These are phyloP conservation scores for Mola mola DNA, from an alignment of 2,113 vertebrate genomes.

Conservation along the genomic window DNA sequence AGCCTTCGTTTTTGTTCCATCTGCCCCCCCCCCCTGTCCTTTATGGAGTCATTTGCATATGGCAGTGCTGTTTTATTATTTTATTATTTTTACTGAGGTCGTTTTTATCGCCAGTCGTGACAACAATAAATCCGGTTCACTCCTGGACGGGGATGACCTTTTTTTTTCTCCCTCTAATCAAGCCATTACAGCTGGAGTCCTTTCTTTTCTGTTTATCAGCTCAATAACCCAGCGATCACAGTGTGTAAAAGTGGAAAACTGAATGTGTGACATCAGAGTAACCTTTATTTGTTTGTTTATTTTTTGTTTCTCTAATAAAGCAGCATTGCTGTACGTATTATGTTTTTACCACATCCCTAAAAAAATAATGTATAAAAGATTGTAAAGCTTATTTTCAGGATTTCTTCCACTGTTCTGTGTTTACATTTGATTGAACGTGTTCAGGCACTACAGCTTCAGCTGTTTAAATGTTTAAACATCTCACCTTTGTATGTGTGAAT, in stretches of 20 bases:
- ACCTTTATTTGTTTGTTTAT: too few relatives aligned
- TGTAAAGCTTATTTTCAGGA: too few relatives aligned
- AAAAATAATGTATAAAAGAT: too few relatives aligned
- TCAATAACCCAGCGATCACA: conserved; percentile 6
- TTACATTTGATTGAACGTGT: too few relatives aligned
- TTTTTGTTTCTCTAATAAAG: too few relatives aligned
- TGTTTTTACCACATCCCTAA: too few relatives aligned
- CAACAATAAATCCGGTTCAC: conserved; percentile 77
- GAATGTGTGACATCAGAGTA: too few relatives aligned
- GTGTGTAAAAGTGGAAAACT: background rate
- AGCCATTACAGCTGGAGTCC: conserved; percentile 57
- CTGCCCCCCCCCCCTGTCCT: conserved; percentile 49
- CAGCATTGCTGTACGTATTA: too few relatives aligned
- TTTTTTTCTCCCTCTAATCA: conserved; percentile 74
- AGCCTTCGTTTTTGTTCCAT: conserved; percentile 56
- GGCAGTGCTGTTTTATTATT: conserved; percentile 72
- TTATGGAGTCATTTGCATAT: conserved; percentile 79
- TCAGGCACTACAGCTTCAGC: too few relatives aligned
- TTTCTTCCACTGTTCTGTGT: too few relatives aligned
- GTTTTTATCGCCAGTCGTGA: conserved; percentile 67
- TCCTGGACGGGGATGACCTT: conserved; percentile 75
- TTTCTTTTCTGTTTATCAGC: conserved; percentile 29
- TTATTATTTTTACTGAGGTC: conserved; percentile 69
- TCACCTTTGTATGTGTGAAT: too few relatives aligned
- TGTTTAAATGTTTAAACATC: too few relatives aligned